Evolutionary conservation across 53 echinoderm and acorn worm genomes (phyloP), one percentile per base, ranked within the genome.

Genomic region (Temnopleurus reevesii): DNA sequence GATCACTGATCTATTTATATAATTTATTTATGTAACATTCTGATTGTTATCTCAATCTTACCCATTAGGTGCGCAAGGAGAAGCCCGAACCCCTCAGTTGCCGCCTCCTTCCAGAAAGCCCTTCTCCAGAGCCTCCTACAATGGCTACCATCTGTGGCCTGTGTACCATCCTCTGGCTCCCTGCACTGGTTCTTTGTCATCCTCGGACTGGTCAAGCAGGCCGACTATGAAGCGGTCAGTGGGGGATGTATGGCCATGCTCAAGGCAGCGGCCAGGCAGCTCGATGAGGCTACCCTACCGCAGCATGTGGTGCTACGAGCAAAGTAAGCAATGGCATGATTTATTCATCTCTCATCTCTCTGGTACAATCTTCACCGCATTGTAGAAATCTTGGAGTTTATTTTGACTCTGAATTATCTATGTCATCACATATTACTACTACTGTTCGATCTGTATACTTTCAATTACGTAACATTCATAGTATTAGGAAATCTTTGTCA

Each of bases 131-230:
- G 93, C 76, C 88, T 99, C 2, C 93, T 99, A 26, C 86, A 91
- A 31, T 94, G 94, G 91, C 89, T 98, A 44, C 94, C 96, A 36
- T 89, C 81, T 0, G 71, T 96, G 44, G 92, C 93, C 17, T 84
- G 84, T 54, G 91, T 90, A 41, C 77, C 90, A 33, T 99, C 99
- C 30, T 94, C 99, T 49, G 99, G 99, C 46, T 94, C 99, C 76
- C 89, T 99, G 44, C 90, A 94, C 57, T 99, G 99, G 99, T 96
- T 96, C 95, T 99, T 99, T 71, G 61, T 91, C 59, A 60, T 99
- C 79, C 90, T 96, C 27, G 91, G 93, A 5, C 83, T 94, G 83
- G 96, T 99, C 90, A 96, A 93, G 90, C 91, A 93, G 54, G 80
- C 91, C 10, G 95, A 96, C 85, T 58, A 92, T 49, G 94, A 94